phyloP scores from a whole-genome alignment of 2,113 vertebrate species.

The Malurus alboscapulatus region DNA sequence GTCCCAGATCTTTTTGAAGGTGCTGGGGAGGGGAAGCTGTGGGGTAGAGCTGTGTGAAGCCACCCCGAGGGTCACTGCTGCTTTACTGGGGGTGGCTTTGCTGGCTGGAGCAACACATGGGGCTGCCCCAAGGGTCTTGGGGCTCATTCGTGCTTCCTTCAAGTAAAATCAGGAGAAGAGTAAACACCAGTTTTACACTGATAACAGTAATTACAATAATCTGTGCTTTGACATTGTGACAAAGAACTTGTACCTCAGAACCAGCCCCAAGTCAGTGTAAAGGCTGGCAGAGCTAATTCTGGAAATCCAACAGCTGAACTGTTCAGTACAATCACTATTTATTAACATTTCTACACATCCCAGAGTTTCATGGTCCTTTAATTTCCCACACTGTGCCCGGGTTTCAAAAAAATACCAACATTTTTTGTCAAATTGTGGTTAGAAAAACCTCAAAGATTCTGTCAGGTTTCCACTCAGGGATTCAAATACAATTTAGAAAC shows the following conservation, averaged over 20 bases:
- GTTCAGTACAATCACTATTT: not conserved
- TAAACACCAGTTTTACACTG: not conserved
- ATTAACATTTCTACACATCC: not conserved
- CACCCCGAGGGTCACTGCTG: not conserved
- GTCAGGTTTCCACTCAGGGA: not conserved
- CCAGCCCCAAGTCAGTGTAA: not conserved
- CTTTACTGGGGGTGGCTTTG: not conserved
- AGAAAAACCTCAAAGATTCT: not conserved
- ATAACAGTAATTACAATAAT: not conserved
- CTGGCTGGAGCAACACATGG: not conserved
- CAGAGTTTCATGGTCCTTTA: not conserved
- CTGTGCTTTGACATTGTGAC: rapidly evolving
- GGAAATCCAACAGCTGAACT: not conserved
- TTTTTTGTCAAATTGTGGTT: not conserved
- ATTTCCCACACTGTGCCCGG: not conserved
- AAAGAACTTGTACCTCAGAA: not conserved
- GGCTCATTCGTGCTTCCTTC: not conserved
- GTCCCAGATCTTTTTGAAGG: not conserved
- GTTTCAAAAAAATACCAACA: not conserved
- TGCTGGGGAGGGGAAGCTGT: not conserved
- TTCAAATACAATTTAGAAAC: not conserved
- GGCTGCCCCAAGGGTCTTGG: not conserved
- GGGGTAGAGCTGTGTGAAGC: too few relatives aligned
- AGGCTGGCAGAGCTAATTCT: not conserved
- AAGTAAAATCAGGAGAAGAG: not conserved